These are phyloP conservation scores for Cantharis nigra DNA, from an alignment of 2,888 invertebrate species.

Conservation along the genomic window DNA sequence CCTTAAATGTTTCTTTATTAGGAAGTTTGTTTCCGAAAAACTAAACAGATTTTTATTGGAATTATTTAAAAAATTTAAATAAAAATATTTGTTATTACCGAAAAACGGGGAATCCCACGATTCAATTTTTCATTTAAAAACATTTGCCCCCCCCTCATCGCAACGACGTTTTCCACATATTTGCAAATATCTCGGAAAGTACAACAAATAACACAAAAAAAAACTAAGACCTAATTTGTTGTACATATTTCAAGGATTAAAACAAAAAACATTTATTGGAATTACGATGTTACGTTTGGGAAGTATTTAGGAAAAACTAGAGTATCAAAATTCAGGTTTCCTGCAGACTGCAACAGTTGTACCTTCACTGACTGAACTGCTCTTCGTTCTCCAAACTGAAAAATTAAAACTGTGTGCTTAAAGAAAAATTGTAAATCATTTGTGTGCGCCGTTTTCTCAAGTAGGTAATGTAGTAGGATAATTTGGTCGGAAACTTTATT, in stretches of 20 bases:
- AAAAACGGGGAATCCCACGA: too few relatives aligned
- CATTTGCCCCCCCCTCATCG: neutral
- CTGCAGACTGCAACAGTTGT: conserved; percentile 37
- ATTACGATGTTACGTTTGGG: neutral
- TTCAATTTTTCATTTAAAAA: neutral
- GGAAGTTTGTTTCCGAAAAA: too few relatives aligned
- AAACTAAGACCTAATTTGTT: neutral
- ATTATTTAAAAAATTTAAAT: too few relatives aligned
- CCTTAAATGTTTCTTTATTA: too few relatives aligned
- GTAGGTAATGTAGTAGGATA: conserved; percentile 19
- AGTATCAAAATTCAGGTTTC: conserved; percentile 16
- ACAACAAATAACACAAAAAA: neutral
- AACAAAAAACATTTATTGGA: neutral
- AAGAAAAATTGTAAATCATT: conserved; percentile 20
- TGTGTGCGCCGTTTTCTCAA: conserved; percentile 24
- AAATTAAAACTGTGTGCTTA: conserved; percentile 18
- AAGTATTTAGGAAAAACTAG: neutral
- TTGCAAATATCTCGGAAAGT: neutral
- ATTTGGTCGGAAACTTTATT: neutral
- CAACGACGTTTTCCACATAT: neutral
- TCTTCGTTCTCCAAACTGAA: neutral
- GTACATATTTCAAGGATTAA: neutral
- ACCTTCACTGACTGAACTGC: conserved; percentile 20
- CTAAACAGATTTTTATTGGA: too few relatives aligned
- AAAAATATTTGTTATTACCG: too few relatives aligned